These are phyloP conservation scores for Neotoma lepida DNA, from an alignment of 2,113 vertebrate genomes.

Conservation along the genomic window DNA sequence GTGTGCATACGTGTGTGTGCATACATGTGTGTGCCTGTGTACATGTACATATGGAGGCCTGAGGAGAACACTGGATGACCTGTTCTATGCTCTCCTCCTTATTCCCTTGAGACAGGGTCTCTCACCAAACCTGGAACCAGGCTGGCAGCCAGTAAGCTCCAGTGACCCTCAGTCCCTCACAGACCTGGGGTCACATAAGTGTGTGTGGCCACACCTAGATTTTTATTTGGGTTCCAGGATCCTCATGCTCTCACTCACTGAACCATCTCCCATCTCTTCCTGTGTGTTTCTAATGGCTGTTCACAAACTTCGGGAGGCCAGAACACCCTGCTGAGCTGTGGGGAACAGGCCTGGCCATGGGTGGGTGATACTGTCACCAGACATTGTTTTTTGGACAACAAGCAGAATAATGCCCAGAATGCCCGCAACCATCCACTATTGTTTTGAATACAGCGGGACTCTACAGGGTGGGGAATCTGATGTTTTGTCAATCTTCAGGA, in stretches of 20 bases:
- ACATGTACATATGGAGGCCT: neutral
- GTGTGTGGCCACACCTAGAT: neutral
- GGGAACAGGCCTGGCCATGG: neutral
- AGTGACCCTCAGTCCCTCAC: neutral
- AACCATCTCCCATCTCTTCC: no score
- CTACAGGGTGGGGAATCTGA: neutral
- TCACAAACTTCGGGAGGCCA: neutral
- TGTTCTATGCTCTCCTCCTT: neutral
- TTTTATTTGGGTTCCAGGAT: no score
- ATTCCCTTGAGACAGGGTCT: neutral
- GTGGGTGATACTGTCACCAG: no score
- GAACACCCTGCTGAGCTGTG: neutral
- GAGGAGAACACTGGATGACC: neutral
- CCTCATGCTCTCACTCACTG: neutral
- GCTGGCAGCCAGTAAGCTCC: no score
- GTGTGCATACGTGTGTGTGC: neutral
- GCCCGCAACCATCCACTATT: accelerated
- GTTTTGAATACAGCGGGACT: accelerated
- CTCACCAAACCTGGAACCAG: neutral
- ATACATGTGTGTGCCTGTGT: no score
- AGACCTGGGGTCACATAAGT: neutral
- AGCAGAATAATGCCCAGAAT: accelerated
- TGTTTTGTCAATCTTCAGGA: accelerated
- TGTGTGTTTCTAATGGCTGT: neutral
- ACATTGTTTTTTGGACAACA: neutral